Evolutionary conservation across 2,113 vertebrate genomes (phyloP).

Genomic region (Crypturellus undulatus): DNA sequence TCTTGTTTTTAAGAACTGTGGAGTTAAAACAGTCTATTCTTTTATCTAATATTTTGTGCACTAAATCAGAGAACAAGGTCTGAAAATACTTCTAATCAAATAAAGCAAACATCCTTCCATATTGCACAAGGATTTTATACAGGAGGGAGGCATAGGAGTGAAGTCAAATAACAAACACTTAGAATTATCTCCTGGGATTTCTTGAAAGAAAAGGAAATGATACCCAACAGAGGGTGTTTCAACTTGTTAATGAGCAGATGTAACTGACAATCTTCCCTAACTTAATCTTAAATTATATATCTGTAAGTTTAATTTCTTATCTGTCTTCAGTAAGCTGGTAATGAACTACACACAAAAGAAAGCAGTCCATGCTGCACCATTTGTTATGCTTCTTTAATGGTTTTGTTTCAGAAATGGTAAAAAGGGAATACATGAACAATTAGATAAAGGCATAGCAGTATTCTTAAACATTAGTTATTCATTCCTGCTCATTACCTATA

Average conservation of each 20-base stretch:
- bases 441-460: slow-evolving; percentile 7
- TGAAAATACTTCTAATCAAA: slow-evolving; percentile 8
- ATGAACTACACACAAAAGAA: slow-evolving; percentile 50
- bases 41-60: neutral
- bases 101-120: neutral
- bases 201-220: slow-evolving; percentile 48
- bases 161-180: slow-evolving; percentile 47
- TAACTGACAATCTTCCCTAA: slow-evolving; percentile 46
- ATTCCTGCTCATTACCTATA: slow-evolving; percentile 48
- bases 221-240: slow-evolving; percentile 56
- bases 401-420: slow-evolving; percentile 9
- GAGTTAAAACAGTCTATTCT: neutral
- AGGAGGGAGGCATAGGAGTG: neutral
- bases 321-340: slow-evolving; percentile 30
- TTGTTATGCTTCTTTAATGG: slow-evolving; percentile 70
- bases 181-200: slow-evolving; percentile 62
- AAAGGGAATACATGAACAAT: neutral
- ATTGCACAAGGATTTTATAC: neutral
- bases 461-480: slow-evolving; percentile 14
- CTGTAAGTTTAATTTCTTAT: slow-evolving; percentile 70
- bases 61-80: neutral
- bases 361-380: slow-evolving; percentile 37
- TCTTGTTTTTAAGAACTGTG: neutral
- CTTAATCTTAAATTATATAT: slow-evolving; percentile 51
- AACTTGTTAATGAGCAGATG: slow-evolving; percentile 74